Evolutionary conservation across 1,140 invertebrate species (phyloP), one percentile per base, ranked within the genome.

Genomic region (Pissodes strobi): DNA sequence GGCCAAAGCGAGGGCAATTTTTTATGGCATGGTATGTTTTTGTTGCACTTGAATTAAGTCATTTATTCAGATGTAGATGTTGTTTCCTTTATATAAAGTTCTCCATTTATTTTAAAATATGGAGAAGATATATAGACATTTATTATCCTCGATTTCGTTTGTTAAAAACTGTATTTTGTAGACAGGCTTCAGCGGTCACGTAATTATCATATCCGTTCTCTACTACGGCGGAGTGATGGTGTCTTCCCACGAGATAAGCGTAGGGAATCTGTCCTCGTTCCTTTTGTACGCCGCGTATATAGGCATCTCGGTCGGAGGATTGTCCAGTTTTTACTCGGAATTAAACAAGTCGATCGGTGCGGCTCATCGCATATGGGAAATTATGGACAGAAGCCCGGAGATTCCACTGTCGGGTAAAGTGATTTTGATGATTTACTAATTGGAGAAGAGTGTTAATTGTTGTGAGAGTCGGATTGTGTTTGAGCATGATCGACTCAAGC

Each of bases 201-300:
- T 90, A 0, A 91, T 98, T 25, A 90, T 98, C 52, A 84, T 98
- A 22, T 88, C 92, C 2, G 94, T 98, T 10, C 82, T 99, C 1
- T 98, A 97, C 79, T 95, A 94, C 74, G 96, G 96, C 13, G 94
- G 94, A 8, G 82, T 87, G 10, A 88, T 98, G 86, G 92, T 98
- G 25, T 86, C 90, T 0, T 85, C 89, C 12, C 85, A 90, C 37
- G 79, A 87, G 22, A 84, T 99, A 39, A 92, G 91, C 4, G 90
- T 98, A 30, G 97, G 97, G 8, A 88, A 89, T 64, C 79, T 98
- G 12, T 95, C 93, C 0, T 88, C 95, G 0, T 98, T 98, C 78
- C 80, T 98, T 12, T 74, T 97, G 1, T 98, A 97, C 77, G 93
- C 94, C 2, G 93, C 89, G 0, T 98, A 97, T 74, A 90, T 95